Conservation (phyloP, 1,140 invertebrate species). For the Condylostylus longicornis region DNA sequence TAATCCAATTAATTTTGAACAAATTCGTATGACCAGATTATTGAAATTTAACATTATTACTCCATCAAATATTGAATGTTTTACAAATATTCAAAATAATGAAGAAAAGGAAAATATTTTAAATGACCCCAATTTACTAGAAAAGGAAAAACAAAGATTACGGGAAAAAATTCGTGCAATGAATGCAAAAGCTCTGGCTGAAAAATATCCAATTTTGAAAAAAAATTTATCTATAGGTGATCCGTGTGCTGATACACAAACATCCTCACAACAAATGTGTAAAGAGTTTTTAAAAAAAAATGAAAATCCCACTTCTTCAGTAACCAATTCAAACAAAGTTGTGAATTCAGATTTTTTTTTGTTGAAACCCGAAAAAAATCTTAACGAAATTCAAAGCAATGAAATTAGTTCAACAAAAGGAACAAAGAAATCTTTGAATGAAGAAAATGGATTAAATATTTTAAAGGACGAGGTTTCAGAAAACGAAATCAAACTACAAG, state of each 20-base stretch:
- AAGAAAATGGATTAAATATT: background rate
- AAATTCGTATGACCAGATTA: too few species aligned
- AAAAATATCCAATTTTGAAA: slow-evolving; percentile 6
- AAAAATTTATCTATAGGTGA: slow-evolving; percentile 4
- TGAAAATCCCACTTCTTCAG: too few species aligned
- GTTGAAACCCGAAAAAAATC: too few species aligned
- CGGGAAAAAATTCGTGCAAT: slow-evolving; percentile 4
- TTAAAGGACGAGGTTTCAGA: background rate
- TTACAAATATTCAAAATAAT: slow-evolving; percentile 13
- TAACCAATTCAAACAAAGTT: background rate
- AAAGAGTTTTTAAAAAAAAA: background rate
- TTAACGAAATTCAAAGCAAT: too few species aligned
- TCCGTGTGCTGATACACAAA: slow-evolving; percentile 1
- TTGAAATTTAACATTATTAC: too few species aligned
- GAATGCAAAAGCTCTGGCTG: slow-evolving; percentile 4
- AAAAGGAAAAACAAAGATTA: slow-evolving; percentile 12
- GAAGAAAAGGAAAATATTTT: too few species aligned
- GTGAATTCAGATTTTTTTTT: background rate
- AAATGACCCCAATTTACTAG: background rate
- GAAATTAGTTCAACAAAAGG: too few species aligned
- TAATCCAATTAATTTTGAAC: too few species aligned
- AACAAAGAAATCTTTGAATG: too few species aligned
- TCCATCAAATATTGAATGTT: background rate
- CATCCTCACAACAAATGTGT: too few species aligned
- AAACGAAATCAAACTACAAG: too few species aligned